Conservation (phyloP, 2,888 invertebrate genomes). For the Baronia brevicornis region DNA sequence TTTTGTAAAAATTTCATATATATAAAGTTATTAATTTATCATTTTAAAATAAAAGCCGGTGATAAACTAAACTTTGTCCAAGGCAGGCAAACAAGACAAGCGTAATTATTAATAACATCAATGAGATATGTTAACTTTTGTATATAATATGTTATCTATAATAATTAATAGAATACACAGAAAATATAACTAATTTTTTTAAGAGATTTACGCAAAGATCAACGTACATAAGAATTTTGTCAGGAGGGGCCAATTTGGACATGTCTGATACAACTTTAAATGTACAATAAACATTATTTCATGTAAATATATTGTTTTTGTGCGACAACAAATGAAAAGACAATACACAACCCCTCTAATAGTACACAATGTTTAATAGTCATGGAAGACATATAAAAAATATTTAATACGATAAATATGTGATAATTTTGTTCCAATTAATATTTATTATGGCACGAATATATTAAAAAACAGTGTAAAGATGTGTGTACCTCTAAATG, state of each 20-base stretch:
- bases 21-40: no score
- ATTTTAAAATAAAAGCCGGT: no score
- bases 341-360: constrained; percentile 4
- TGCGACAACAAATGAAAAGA: constrained; percentile 6
- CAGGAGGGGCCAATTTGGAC: no score
- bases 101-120: constrained; percentile 34
- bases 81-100: constrained; percentile 28
- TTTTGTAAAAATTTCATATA: no score
- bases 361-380: background rate
- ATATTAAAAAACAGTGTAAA: no score
- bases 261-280: constrained; percentile 19
- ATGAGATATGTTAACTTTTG: constrained; percentile 56
- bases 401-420: no score
- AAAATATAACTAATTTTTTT: constrained; percentile 20
- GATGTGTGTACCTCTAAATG: constrained; percentile 7
- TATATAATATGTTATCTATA: constrained; percentile 33
- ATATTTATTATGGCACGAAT: no score
- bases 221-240: no score
- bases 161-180: constrained; percentile 32
- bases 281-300: constrained; percentile 22
- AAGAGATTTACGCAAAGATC: constrained; percentile 21
- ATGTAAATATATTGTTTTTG: no score
- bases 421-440: no score
- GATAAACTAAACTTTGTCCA: constrained; percentile 28
- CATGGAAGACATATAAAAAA: constrained; percentile 5